phyloP scores from a whole-genome alignment of 2,888 invertebrate genomes.

The Orchestes rusci region DNA sequence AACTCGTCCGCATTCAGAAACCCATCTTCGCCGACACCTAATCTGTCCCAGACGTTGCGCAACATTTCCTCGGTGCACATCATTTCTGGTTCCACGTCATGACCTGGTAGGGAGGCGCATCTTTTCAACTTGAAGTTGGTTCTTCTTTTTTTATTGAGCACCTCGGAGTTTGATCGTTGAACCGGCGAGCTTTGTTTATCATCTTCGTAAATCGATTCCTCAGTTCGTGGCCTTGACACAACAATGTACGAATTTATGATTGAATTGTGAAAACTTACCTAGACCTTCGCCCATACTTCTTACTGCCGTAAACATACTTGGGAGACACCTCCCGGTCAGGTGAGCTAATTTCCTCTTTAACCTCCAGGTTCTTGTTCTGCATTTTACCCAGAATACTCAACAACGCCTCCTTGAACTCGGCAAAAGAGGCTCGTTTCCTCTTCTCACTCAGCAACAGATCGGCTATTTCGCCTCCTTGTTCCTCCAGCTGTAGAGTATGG shows the following conservation, averaged over 20 bases:
- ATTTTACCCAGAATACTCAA: slow-evolving; percentile 54
- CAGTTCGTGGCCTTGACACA: slow-evolving; percentile 52
- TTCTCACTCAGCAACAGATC: slow-evolving; percentile 52
- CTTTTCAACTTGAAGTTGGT: slow-evolving; percentile 48
- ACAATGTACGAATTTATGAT: neutral
- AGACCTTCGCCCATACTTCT: slow-evolving; percentile 63
- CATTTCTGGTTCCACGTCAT: slow-evolving; percentile 34
- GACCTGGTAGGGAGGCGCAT: slow-evolving; percentile 50
- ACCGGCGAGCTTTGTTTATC: slow-evolving; percentile 40
- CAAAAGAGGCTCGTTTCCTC: slow-evolving; percentile 54
- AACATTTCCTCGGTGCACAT: slow-evolving; percentile 53
- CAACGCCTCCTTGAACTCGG: slow-evolving; percentile 69
- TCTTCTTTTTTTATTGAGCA: slow-evolving; percentile 46
- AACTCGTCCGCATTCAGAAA: slow-evolving; percentile 58
- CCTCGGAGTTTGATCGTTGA: slow-evolving; percentile 52
- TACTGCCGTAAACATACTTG: slow-evolving; percentile 64
- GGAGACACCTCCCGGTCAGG: slow-evolving; percentile 67
- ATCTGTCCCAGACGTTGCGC: slow-evolving; percentile 55
- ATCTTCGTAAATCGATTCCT: slow-evolving; percentile 38
- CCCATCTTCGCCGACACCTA: slow-evolving; percentile 55
- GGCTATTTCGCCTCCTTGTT: slow-evolving; percentile 54
- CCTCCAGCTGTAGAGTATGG: slow-evolving; percentile 70
- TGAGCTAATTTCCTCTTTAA: slow-evolving; percentile 42
- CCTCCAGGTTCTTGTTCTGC: slow-evolving; percentile 21
- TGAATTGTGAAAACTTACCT: slow-evolving; percentile 9